phyloP scores from a whole-genome alignment of 2,888 invertebrate genomes.

The Drosophila pseudotakahashii region DNA sequence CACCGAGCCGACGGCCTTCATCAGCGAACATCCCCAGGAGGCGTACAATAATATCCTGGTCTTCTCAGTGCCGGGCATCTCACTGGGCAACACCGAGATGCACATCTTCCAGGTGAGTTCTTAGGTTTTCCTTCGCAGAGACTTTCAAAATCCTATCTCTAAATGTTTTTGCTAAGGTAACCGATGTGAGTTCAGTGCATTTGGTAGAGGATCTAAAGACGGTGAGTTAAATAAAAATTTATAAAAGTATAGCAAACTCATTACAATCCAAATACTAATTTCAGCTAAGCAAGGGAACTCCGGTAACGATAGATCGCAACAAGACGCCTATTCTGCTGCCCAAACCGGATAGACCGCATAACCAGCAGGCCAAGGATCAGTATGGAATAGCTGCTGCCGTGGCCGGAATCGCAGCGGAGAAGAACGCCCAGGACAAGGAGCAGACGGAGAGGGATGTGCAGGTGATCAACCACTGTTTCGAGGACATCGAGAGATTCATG shows the following conservation, averaged over 20 bases:
- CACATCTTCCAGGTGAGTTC: slow-evolving; percentile 93
- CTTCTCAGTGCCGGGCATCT: slow-evolving; percentile 93
- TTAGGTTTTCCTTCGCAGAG: too few relatives aligned
- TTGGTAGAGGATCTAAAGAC: slow-evolving; percentile 92
- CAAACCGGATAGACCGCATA: slow-evolving; percentile 55
- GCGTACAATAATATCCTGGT: slow-evolving; percentile 99
- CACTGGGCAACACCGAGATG: slow-evolving; percentile 93
- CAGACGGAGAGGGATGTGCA: slow-evolving; percentile 97
- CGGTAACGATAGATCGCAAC: slow-evolving; percentile 85
- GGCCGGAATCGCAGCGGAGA: slow-evolving; percentile 87
- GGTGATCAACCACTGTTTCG: slow-evolving; percentile 98
- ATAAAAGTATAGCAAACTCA: too few relatives aligned
- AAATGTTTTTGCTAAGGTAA: slow-evolving; percentile 86
- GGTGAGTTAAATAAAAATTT: slow-evolving; percentile 6
- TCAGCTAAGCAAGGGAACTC: slow-evolving; percentile 87
- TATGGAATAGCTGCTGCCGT: slow-evolving; percentile 81
- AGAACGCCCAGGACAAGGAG: slow-evolving; percentile 94
- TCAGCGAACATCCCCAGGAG: slow-evolving; percentile 97
- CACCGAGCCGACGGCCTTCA: slow-evolving; percentile 97
- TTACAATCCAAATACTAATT: neutral
- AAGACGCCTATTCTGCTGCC: slow-evolving; percentile 70
- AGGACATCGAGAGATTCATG: slow-evolving; percentile 99
- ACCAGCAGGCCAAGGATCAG: slow-evolving; percentile 77
- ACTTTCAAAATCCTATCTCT: neutral
- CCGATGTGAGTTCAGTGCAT: slow-evolving; percentile 91